Evolutionary conservation across 2,113 vertebrate species (phyloP).

Genomic region (Eulemur rufifrons): DNA sequence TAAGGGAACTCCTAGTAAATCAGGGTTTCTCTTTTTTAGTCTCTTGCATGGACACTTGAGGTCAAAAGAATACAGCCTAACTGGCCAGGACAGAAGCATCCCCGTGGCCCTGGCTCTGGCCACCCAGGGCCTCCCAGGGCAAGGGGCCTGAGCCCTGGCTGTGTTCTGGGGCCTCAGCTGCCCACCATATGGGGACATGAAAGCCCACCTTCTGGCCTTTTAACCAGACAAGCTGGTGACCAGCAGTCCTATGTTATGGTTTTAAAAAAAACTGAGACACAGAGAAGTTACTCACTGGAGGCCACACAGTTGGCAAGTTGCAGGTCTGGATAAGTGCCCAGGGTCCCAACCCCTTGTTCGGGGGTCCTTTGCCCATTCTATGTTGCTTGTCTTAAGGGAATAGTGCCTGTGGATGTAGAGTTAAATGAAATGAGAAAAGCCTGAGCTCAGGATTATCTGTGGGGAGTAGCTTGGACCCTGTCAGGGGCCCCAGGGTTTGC

Average conservation of each 20-base stretch:
- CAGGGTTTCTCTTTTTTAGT: not conserved
- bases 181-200: fast-evolving
- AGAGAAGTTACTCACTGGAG: not conserved
- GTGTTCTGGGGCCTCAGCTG: not conserved
- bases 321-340: not conserved
- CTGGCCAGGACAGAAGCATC: not conserved
- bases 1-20: not conserved
- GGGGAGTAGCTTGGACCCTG: not conserved
- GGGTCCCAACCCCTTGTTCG: not conserved
- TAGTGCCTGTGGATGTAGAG: not conserved
- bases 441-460: not conserved
- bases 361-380: not conserved
- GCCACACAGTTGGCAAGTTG: not conserved
- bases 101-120: too few species aligned
- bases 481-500: not conserved
- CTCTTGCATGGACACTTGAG: not conserved
- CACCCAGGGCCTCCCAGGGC: not conserved
- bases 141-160: not conserved
- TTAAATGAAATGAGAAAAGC: not conserved
- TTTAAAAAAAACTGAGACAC: not conserved
- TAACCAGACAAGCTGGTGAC: not conserved
- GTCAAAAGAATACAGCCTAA: not conserved
- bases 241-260: not conserved
- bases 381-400: not conserved
- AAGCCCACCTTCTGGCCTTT: not conserved